Percentiles rank a stretch among this genome's conserved stretches.
phyloP scores from a whole-genome alignment of 2,113 vertebrate species.

The Hemichromis elongatus region DNA sequence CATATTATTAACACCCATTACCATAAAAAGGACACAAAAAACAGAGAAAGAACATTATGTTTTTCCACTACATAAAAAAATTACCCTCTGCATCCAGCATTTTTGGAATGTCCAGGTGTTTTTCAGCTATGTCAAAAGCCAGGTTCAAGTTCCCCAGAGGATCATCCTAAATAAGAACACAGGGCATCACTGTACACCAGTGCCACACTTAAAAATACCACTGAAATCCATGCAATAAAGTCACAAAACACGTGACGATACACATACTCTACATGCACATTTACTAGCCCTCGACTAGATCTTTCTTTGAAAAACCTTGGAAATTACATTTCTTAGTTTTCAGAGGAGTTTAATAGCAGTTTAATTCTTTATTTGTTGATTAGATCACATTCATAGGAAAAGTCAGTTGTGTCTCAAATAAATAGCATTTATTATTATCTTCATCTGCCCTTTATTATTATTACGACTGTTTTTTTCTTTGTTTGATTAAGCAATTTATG shows the following conservation, averaged over 20 bases:
- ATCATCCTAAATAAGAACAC: conserved; percentile 84
- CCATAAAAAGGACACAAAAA: background rate
- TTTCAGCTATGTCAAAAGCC: conserved; percentile 97
- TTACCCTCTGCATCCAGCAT: conserved; percentile 99
- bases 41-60: too few species aligned
- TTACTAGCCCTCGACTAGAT: background rate
- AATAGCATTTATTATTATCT: background rate
- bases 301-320: background rate
- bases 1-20: background rate
- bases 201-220: conserved; percentile 46
- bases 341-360: background rate
- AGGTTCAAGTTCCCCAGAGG: conserved; percentile 95
- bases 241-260: background rate
- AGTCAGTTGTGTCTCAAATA: background rate
- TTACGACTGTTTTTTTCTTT: background rate
- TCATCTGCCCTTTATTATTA: background rate
- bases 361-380: background rate
- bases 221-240: conserved; percentile 9
- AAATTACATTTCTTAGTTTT: background rate
- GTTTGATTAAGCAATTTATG: background rate
- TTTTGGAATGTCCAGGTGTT: conserved; percentile 98
- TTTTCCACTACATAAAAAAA: background rate
- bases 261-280: background rate
- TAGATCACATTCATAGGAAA: background rate
- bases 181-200: conserved; percentile 52